Evolutionary conservation across 1,140 invertebrate species (phyloP).

Genomic region (Sminthurinus signatus): DNA sequence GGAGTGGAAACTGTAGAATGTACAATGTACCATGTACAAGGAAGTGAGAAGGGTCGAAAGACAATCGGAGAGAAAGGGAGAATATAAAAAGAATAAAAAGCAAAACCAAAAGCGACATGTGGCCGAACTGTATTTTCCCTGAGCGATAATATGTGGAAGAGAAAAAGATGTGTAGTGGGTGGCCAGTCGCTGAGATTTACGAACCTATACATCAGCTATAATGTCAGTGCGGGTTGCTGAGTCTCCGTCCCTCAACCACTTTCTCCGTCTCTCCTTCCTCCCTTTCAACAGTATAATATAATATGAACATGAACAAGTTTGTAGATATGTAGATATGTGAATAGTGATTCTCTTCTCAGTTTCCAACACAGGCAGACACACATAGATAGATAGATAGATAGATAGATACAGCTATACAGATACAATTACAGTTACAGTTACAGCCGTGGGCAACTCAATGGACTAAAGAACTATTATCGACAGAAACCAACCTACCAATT

Average conservation of each 20-base stretch:
- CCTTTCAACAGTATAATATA: no score
- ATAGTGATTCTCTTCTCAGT: no score
- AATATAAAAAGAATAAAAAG: slow-evolving; percentile 21
- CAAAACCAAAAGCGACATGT: slow-evolving; percentile 21
- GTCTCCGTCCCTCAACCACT: slow-evolving; percentile 33
- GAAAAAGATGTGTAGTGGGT: slow-evolving; percentile 26
- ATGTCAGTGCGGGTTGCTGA: slow-evolving; percentile 42
- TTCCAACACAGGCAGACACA: no score
- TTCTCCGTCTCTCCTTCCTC: no score
- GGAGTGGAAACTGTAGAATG: no score
- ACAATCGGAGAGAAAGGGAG: slow-evolving; percentile 18
- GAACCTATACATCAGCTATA: slow-evolving; percentile 42
- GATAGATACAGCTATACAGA: no score
- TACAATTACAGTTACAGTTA: no score
- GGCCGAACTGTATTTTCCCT: slow-evolving; percentile 23
- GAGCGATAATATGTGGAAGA: slow-evolving; percentile 24
- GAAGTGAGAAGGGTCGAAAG: no score
- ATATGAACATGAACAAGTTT: no score
- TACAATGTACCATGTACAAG: no score
- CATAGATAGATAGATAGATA: no score
- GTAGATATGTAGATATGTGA: no score
- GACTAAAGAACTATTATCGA: slow-evolving; percentile 40
- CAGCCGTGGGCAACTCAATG: slow-evolving; percentile 38
- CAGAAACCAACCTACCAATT: slow-evolving; percentile 38
- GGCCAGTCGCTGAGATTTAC: slow-evolving; percentile 39